Evolutionary conservation across 2,888 invertebrate genomes (phyloP).

Genomic region (Apoderus coryli): DNA sequence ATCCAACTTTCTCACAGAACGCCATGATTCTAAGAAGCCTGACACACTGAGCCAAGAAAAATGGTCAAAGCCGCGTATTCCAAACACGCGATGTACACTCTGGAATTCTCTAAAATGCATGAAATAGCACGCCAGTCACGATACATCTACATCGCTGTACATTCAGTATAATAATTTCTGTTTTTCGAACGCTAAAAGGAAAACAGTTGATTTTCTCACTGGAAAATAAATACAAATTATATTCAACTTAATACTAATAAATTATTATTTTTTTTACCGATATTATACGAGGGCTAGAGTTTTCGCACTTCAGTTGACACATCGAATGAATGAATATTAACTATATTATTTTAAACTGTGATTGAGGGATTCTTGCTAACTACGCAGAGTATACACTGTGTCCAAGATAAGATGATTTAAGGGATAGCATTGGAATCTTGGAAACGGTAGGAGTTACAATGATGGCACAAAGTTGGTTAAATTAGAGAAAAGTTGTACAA

Average conservation of each 20-base stretch:
- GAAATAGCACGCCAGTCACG: slow-evolving; percentile 29
- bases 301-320: not conserved
- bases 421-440: too few relatives aligned
- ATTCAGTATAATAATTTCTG: slow-evolving; percentile 17
- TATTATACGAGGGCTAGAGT: too few relatives aligned
- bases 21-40: slow-evolving; percentile 33
- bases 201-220: too few relatives aligned
- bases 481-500: too few relatives aligned
- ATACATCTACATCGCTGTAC: slow-evolving; percentile 23
- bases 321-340: not conserved
- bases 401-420: too few relatives aligned
- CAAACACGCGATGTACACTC: slow-evolving; percentile 32
- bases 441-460: too few relatives aligned
- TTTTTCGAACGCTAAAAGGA: too few relatives aligned
- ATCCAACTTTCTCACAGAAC: slow-evolving; percentile 33
- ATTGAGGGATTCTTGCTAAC: too few relatives aligned
- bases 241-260: not conserved
- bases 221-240: not conserved
- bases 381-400: too few relatives aligned
- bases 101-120: slow-evolving; percentile 25
- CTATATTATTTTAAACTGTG: too few relatives aligned
- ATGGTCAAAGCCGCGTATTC: slow-evolving; percentile 32
- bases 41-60: slow-evolving; percentile 34
- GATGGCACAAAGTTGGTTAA: too few relatives aligned
- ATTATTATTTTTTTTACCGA: slow-evolving; percentile 1